phyloP scores from a whole-genome alignment of 2,888 invertebrate species.

The Drosophila quinaria region DNA sequence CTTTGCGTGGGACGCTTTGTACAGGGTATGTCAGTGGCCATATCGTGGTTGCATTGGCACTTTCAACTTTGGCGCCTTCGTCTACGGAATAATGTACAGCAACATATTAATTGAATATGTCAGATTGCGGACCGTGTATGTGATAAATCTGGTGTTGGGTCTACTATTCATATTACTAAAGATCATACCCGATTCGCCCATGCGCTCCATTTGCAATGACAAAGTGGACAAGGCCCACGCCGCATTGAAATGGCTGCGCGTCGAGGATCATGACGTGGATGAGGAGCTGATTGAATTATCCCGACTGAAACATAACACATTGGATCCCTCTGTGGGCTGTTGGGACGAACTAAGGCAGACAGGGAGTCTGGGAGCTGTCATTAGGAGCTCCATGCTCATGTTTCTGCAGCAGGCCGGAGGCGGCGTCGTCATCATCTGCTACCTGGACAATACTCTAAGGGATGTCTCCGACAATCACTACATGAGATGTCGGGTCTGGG shows the following conservation, averaged over 20 bases:
- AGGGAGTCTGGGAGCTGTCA: background rate
- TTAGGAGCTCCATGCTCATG: background rate
- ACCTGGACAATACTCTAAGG: background rate
- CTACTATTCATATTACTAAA: background rate
- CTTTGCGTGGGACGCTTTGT: conserved; percentile 42
- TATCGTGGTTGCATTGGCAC: conserved; percentile 34
- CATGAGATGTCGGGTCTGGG: accelerated
- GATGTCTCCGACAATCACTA: background rate
- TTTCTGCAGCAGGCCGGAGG: background rate
- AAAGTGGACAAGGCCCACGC: conserved; percentile 1
- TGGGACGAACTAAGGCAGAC: background rate
- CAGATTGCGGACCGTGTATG: background rate
- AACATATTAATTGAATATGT: background rate
- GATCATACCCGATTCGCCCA: conserved; percentile 44
- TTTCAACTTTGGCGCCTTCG: conserved; percentile 25
- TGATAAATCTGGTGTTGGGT: background rate
- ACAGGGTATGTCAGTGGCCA: conserved; percentile 32
- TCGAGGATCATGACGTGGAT: background rate
- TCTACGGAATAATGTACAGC: conserved; percentile 35
- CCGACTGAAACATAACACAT: background rate
- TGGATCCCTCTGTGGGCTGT: background rate
- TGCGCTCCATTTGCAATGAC: background rate
- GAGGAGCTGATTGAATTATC: conserved; percentile 14
- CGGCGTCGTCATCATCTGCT: background rate
- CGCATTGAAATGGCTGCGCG: conserved; percentile 22